These are phyloP conservation scores for Cylloceria caligata DNA, from an alignment of 2,888 invertebrate genomes.

Conservation along the genomic window DNA sequence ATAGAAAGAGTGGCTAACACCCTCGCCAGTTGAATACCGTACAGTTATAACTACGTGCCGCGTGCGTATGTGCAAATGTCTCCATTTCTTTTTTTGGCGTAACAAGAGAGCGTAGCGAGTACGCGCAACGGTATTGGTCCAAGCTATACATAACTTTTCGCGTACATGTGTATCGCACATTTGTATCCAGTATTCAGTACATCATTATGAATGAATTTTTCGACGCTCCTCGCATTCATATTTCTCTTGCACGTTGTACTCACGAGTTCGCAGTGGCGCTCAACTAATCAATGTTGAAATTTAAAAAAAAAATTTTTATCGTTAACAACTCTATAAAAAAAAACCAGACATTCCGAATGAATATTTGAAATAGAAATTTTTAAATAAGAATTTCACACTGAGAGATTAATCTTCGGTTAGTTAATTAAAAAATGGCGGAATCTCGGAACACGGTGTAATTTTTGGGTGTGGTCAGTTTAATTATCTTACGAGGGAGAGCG, in stretches of 20 bases:
- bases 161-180: slow-evolving; percentile 46
- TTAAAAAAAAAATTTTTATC: background rate
- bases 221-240: slow-evolving; percentile 76
- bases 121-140: slow-evolving; percentile 10
- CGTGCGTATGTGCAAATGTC: slow-evolving; percentile 50
- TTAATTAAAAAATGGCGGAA: slow-evolving; percentile 26
- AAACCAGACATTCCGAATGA: background rate
- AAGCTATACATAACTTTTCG: slow-evolving; percentile 15
- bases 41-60: slow-evolving; percentile 51
- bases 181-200: slow-evolving; percentile 55
- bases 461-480: slow-evolving; percentile 67
- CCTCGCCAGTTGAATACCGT: slow-evolving; percentile 40
- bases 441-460: slow-evolving; percentile 38
- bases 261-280: slow-evolving; percentile 62
- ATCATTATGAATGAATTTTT: slow-evolving; percentile 79
- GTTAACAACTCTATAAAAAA: background rate
- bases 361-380: background rate
- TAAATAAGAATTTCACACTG: background rate
- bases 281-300: background rate
- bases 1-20: slow-evolving; percentile 8
- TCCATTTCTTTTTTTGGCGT: slow-evolving; percentile 20
- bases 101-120: slow-evolving; percentile 23
- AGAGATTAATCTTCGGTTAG: background rate
- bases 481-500: slow-evolving; percentile 38
- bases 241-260: slow-evolving; percentile 73